phyloP scores from a whole-genome alignment of 2,113 vertebrate genomes.

The Xenus cinereus region DNA sequence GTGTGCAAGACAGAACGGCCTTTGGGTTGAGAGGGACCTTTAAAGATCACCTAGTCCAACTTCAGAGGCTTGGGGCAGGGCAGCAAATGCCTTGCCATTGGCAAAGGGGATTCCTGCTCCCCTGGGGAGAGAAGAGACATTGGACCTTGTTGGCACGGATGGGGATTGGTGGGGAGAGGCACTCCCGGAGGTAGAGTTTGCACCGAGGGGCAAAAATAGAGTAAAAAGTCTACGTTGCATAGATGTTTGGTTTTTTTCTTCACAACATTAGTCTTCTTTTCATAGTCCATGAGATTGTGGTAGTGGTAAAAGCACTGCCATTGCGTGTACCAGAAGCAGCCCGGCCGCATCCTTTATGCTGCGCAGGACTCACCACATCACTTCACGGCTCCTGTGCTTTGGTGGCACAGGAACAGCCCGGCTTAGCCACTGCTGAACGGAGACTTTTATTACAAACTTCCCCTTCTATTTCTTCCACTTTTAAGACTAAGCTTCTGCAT shows the following conservation, averaged over 20 bases:
- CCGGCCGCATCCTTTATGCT: accelerated
- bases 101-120: not conserved
- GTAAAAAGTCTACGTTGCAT: not conserved
- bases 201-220: accelerated
- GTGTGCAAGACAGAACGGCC: not conserved
- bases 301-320: not conserved
- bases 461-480: not conserved
- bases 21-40: not conserved
- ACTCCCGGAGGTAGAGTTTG: not conserved
- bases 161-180: too few relatives aligned
- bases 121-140: not conserved
- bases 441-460: not conserved
- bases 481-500: not conserved
- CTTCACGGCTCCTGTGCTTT: not conserved
- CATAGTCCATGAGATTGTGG: not conserved
- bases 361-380: accelerated
- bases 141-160: not conserved
- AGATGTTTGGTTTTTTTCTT: not conserved
- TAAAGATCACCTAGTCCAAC: not conserved
- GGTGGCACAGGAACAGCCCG: not conserved
- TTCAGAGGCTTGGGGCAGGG: not conserved
- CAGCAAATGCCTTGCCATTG: not conserved
- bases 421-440: accelerated
- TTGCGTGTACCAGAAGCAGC: not conserved
- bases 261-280: not conserved